Base-by-base conservation (phyloP, 2,113 vertebrate species). In the Corythornis vintsioides region DNA sequence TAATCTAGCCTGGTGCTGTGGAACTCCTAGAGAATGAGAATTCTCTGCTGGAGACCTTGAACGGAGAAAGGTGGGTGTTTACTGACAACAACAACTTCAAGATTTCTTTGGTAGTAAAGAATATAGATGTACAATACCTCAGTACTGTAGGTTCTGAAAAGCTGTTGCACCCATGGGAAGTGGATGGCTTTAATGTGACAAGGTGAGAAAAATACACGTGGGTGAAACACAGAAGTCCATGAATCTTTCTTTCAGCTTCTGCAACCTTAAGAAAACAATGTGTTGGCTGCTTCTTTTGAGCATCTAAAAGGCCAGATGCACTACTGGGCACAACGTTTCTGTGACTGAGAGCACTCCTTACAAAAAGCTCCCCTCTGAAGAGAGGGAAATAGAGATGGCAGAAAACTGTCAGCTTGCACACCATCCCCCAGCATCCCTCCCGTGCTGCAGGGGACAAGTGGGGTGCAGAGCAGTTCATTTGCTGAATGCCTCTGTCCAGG, bases 291-390 rank as follows among this genome's bases (percentile, higher is more conserved):
- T 28, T 29, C 35, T 9, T 85, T 69, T 61, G 16, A 66, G 83
- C 15, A 35, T 40, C n/a, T 67, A 15, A 43, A 65, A 72, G 38
- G 26, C 11, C 14, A 61, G 12, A 25, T 40, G 11, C 7, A 4
- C 43, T 57, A 33, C 17, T n/a, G 42, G 59, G 31, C 31, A 33
- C n/a, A n/a, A 29, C 21, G 73, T 11, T 63, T 52, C 9, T 9
- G 26, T 20, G 55, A 52, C 14, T 1, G 1, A 61, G 21, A n/a
- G 10, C 21, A 15, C 33, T 65, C 28, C 48, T 60, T 16, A 60
- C 24, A 43, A 38, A 52, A 63, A 33, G 4, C 21, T 47, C 28
- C 45, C 63, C 52, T 25, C 8, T 1, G 0, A 2, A 3, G 4
- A 1, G 9, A 3, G 2, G 20, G n/a, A 70, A 22, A 66, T n/a